phyloP scores from a whole-genome alignment of 1,140 invertebrate genomes.

The Drosophila bifasciata region DNA sequence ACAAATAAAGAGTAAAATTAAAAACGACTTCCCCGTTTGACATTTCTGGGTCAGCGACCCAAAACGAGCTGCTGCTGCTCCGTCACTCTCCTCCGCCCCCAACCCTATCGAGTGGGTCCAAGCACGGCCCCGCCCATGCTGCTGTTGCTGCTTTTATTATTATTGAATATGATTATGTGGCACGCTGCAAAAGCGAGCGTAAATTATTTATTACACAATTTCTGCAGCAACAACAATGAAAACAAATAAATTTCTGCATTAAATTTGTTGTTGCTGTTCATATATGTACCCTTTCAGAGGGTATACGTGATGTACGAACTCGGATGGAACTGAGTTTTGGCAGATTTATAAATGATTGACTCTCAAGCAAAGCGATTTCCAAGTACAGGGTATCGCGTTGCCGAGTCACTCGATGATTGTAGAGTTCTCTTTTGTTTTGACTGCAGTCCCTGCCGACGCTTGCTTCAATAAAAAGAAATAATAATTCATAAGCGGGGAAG shows the following conservation, averaged over 20 bases:
- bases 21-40: constrained; percentile 76
- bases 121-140: constrained; percentile 41
- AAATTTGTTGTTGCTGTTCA: constrained; percentile 16
- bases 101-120: constrained; percentile 19
- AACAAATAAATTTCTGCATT: constrained; percentile 67
- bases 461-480: constrained; percentile 77
- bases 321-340: no score
- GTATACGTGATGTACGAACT: no score
- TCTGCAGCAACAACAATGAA: constrained; percentile 50
- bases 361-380: no score
- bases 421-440: constrained; percentile 36
- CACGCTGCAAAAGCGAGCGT: constrained; percentile 77
- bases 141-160: constrained; percentile 56
- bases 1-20: constrained; percentile 58
- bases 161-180: constrained; percentile 82
- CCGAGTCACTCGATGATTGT: no score
- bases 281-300: no score
- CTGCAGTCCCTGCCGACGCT: constrained; percentile 49
- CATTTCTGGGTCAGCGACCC: constrained; percentile 84
- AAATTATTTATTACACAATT: constrained; percentile 82
- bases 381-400: no score
- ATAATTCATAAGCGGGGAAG: constrained; percentile 65
- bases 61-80: constrained; percentile 62
- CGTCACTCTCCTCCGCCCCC: constrained; percentile 4
- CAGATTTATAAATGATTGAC: no score